A percentile compares a stretch with the other conserved stretches of the same genome.
Conservation (phyloP, 2,888 invertebrate species). For the Slavum lentiscoides region DNA sequence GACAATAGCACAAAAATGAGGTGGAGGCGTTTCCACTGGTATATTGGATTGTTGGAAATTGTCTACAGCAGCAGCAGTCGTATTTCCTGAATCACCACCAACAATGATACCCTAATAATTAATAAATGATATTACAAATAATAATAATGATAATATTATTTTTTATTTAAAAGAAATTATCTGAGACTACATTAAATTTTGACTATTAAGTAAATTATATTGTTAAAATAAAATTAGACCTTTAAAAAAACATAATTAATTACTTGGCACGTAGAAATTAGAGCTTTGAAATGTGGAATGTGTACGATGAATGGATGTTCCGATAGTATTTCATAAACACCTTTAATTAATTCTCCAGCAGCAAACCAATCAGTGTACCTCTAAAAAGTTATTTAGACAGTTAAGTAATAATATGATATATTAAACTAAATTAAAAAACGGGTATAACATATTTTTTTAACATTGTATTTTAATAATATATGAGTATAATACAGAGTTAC, state of each 20-base stretch:
- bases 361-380: constrained; percentile 97
- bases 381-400: constrained; percentile 61
- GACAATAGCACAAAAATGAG: constrained; percentile 94
- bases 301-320: constrained; percentile 95
- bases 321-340: constrained; percentile 90
- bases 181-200: too few species aligned
- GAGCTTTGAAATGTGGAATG: constrained; percentile 85
- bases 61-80: constrained; percentile 67
- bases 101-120: constrained; percentile 72
- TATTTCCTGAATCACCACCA: constrained; percentile 71
- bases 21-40: constrained; percentile 90
- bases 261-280: constrained; percentile 85
- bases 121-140: too few species aligned
- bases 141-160: too few species aligned
- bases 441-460: too few species aligned
- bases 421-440: neutral
- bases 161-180: too few species aligned
- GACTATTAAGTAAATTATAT: neutral
- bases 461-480: too few species aligned
- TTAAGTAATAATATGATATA: neutral
- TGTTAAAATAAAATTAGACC: neutral
- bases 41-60: constrained; percentile 83
- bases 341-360: constrained; percentile 89
- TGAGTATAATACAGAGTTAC: too few species aligned
- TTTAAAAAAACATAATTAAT: constrained; percentile 41